Percentiles rank a stretch among this genome's conserved stretches.
These are phyloP conservation scores for Gymnarchus niloticus DNA, from an alignment of 2,113 vertebrate species.

Conservation along the genomic window DNA sequence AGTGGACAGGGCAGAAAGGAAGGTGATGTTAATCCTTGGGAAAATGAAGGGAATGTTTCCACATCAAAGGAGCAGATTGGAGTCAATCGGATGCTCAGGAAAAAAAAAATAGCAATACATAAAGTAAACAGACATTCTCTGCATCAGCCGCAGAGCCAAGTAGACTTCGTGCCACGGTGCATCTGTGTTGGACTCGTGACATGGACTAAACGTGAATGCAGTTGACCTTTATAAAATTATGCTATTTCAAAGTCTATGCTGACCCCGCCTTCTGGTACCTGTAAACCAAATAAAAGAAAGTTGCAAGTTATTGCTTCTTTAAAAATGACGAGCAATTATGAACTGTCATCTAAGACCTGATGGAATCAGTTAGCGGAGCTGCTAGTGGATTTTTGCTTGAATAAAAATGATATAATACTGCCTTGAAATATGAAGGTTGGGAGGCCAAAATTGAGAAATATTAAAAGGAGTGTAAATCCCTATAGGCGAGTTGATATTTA, in stretches of 20 bases:
- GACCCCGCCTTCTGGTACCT: neutral
- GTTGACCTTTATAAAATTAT: neutral
- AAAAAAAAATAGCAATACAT: neutral
- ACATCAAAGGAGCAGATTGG: neutral
- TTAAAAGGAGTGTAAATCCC: constrained; percentile 25
- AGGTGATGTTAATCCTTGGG: neutral
- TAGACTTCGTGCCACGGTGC: neutral
- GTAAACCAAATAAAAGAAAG: constrained; percentile 1
- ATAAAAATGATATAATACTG: constrained; percentile 17
- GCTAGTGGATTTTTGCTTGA: constrained; percentile 10
- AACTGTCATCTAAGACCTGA: constrained; percentile 19
- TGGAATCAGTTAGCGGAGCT: neutral
- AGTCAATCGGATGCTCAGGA: neutral
- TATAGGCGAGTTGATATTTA: neutral
- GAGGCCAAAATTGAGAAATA: constrained; percentile 9
- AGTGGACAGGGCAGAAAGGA: neutral
- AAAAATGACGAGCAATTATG: constrained; percentile 4
- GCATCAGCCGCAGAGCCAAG: neutral
- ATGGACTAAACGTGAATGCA: neutral
- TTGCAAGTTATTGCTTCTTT: constrained; percentile 11
- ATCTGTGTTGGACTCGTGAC: neutral
- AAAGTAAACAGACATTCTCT: neutral
- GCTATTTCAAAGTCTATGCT: neutral
- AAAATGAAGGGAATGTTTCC: neutral
- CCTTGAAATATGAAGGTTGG: neutral